Evolutionary conservation across 2,888 invertebrate species (phyloP).

Genomic region (Rhagonycha lutea): DNA sequence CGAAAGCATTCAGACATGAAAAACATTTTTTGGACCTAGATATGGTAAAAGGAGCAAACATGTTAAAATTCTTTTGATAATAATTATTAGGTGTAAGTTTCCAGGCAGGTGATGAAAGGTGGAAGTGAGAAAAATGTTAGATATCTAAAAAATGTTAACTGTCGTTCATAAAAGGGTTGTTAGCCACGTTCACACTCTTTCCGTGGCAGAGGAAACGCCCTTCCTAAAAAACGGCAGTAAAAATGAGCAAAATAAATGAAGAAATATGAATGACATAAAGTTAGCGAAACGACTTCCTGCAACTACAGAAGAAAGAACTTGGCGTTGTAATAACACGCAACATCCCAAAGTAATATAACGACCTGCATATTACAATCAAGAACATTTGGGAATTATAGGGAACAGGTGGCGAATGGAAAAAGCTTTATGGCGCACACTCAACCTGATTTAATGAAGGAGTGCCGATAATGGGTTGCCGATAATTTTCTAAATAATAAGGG

Average conservation of each 20-base stretch:
- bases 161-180: neutral
- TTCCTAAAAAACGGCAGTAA: constrained; percentile 21
- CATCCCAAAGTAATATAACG: constrained; percentile 30
- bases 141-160: neutral
- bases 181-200: neutral
- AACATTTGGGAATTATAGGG: constrained; percentile 2
- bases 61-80: neutral
- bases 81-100: neutral
- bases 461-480: constrained; percentile 10
- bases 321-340: constrained; percentile 51
- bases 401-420: constrained; percentile 34
- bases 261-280: constrained; percentile 56
- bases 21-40: neutral
- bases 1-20: neutral
- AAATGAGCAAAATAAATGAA: constrained; percentile 46
- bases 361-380: neutral
- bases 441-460: constrained; percentile 24
- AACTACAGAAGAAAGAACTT: constrained; percentile 45
- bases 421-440: constrained; percentile 6
- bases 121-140: neutral
- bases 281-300: constrained; percentile 49
- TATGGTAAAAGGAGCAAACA: too few relatives aligned
- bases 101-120: neutral
- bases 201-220: constrained; percentile 14
- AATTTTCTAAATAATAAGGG: constrained; percentile 20